Base-by-base conservation (phyloP, 2,797 vertebrate genomes). In the Graptemys geographica region DNA sequence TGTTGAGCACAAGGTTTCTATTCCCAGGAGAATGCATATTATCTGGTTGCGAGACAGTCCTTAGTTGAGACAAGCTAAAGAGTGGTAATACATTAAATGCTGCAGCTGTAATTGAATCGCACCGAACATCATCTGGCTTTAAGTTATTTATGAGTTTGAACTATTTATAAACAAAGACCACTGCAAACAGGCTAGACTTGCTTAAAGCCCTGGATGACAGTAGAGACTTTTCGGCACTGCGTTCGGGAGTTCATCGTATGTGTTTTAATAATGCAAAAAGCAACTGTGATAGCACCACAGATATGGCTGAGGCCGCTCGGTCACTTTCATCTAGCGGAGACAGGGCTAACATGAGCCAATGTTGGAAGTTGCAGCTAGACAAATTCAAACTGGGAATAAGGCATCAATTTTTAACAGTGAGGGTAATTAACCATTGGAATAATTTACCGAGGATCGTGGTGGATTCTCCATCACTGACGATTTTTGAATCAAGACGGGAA, bases 91-190 rank as follows among this genome's bases (percentile, higher is more conserved):
- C 92, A 88, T 92, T 96, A 93, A 96, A 93, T 91, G 87, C 86
- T 96, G 92, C 90, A 83, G 83, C 92, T 96, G 93, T 96, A 95
- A 94, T 80, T 89, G 95, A 97, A 95, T 92, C 25, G 0, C 90
- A 95, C 88, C 49, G 76, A 90, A 85, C 81, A 87, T 94, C 93
- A 94, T 93, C 93, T 95, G 53, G 95, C 93, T 89, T 81, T 96
- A 83, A 96, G 88, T 96, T 97, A 97, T 97, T 96, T 90, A 97
- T 97, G 96, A 96, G 86, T 89, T 79, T 78, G 90, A 93, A 79
- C 95, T 96, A 91, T 95, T 95, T 96, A 95, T 97, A 95, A 93
- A 72, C 41, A 83, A 87, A 62, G 53, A 92, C 53, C 56, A 49
- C 56, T 65, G 84, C 94, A 86, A 90, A 93, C 89, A 87, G 76